phyloP scores from a whole-genome alignment of 2,797 vertebrate genomes.

The Pseudomugil gertrudae region DNA sequence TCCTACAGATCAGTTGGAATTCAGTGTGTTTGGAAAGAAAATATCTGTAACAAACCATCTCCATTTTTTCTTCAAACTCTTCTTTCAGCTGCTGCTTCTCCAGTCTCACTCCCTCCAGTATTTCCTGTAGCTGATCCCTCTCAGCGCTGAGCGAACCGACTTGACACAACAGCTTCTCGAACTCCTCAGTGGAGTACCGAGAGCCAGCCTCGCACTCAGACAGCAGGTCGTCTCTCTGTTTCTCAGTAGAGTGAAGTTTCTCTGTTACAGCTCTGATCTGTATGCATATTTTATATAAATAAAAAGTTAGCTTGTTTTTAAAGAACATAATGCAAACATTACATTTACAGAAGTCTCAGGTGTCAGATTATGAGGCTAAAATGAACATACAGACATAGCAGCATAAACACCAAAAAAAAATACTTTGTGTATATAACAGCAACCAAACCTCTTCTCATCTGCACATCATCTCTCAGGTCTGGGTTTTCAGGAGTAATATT shows the following conservation, averaged over 20 bases:
- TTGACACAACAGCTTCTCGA: neutral
- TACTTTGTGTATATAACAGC: too few relatives aligned
- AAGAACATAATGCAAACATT: too few relatives aligned
- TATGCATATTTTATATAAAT: too few relatives aligned
- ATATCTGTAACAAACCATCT: neutral
- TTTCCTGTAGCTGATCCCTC: neutral
- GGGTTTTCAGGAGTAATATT: too few relatives aligned
- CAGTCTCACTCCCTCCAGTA: neutral
- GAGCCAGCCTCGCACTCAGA: slow-evolving; percentile 9
- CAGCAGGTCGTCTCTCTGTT: slow-evolving; percentile 41
- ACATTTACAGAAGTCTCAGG: too few relatives aligned
- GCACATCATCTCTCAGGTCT: too few relatives aligned
- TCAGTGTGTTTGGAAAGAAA: neutral
- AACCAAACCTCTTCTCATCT: too few relatives aligned
- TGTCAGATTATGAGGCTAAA: too few relatives aligned
- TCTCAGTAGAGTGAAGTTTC: neutral
- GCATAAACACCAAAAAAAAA: too few relatives aligned
- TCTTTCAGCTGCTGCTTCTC: neutral
- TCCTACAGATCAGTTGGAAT: neutral
- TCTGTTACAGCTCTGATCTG: slow-evolving; percentile 12
- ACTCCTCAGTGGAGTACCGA: neutral
- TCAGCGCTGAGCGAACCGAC: neutral
- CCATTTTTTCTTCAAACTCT: neutral
- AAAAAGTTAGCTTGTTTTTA: too few relatives aligned
- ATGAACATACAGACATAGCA: too few relatives aligned